Evolutionary conservation across 2,797 vertebrate genomes (phyloP), one percentile per base, ranked within the genome.

Genomic region (Semotilus atromaculatus): DNA sequence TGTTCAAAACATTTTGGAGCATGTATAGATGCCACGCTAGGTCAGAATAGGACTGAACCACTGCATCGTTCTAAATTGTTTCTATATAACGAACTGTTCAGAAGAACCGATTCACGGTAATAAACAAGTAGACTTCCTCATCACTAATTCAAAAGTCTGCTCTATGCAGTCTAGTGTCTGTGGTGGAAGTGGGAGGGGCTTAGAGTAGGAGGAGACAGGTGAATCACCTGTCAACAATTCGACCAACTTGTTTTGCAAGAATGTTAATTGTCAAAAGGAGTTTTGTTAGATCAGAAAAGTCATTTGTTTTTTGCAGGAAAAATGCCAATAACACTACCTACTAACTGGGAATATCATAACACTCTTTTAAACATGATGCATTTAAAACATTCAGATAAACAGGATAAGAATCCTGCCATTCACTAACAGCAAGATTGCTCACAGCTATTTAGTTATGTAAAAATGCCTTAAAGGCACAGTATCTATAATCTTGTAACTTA

Each of bases 201-300:
- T 72, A 58, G 36, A 21, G 23, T 26, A 53, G 48, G 48, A 55
- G 10, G 34, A 19, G 21, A 26, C 31, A 13, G 53, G 53, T 72
- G 68, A 73, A 62, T 72, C 18, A 71, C n/a, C 53, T 58, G n/a
- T 45, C n/a, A 72, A 58, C 48, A 40, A 73, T 58, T 62, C 19
- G 19, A 73, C n/a, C n/a, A 58, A 72, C 53, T 73, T 31, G 67
- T 60, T 72, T 81, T 10, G 4, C 2, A 72, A 23, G n/a, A 31
- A 58, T 60, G 36, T 45, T 43, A 11, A 18, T 78, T 4, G 26
- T 7, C 13, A 79, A 55, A 34, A 36, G 19, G 0, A 29, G 29
- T 74, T 74, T 40, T 60, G 36, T 60, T 26, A 40, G 11, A 40
- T 36, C 19, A 40, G 5, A 80, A 31, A 14, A 29, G 8, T 48